Base-by-base conservation (phyloP, 2,888 invertebrate species). In the Hipparchia sbordonii region DNA sequence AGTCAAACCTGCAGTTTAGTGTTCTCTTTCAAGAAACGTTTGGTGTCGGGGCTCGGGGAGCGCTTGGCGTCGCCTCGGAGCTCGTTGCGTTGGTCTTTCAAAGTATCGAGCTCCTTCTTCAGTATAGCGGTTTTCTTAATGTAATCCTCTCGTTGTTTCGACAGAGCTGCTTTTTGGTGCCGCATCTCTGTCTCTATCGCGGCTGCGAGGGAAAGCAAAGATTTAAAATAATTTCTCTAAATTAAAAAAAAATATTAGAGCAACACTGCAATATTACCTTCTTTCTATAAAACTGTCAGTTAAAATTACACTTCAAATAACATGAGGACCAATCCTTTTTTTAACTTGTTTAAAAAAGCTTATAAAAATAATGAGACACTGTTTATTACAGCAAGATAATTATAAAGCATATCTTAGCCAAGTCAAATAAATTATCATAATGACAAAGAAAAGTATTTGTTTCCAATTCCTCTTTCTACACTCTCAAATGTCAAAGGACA, bases 141-240 rank as follows among this genome's bases (percentile, higher is more conserved):
- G 88, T 97, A 98, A 82, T 97, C 97, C 84, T 97, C 96, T 10
- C 97, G 95, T 84, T 98, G 97, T 81, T 96, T 96, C 45, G 96
- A 95, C 77, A 98, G 89, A 72, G 97, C 97, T 7, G 96, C 96
- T 85, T 96, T 96, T 87, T 97, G 97, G 80, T 97, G 97, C 81
- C 97, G 96, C 87, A 96, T 95, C 92, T 97, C 97, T 78, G 97
- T 96, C 79, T 97, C 97, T 82, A 97, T 96, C 71, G 97, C 97
- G 51, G 93, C 93, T 92, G 89, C 74, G 81, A 79, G 83, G 82
- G 79, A 77, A 80, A 80, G 73, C 70, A 60, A 4, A 33, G 10
- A 23, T 8, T 57, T 7, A 57, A 23, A 23, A 23, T 57, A 57
- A 2, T 13, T 57, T 8, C 23, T 9, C 48, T 8, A 39, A 12